Conservation (phyloP, 2,113 vertebrate genomes). For the Gobius niger region DNA sequence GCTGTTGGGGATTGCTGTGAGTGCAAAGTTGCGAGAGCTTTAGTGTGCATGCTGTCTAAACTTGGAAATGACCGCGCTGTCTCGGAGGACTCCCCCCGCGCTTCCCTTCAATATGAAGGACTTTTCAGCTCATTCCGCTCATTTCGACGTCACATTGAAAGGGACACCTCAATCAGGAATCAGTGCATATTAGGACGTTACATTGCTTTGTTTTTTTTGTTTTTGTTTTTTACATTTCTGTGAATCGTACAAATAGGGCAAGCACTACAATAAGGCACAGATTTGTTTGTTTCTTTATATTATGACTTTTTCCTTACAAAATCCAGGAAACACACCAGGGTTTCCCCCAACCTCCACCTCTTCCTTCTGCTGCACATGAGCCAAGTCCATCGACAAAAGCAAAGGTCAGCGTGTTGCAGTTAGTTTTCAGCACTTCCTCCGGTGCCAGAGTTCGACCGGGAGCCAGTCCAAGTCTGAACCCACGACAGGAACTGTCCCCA, state of each 20-base stretch:
- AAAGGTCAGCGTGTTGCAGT: slow-evolving; percentile 35
- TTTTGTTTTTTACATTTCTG: background rate
- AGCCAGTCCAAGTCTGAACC: slow-evolving; percentile 3
- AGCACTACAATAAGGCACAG: slow-evolving; percentile 54
- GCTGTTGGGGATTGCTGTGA: background rate
- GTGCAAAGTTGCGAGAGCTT: slow-evolving; percentile 23
- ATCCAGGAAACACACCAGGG: slow-evolving; percentile 5
- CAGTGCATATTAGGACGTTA: slow-evolving; percentile 36
- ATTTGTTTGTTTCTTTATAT: slow-evolving; percentile 22
- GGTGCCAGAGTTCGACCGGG: slow-evolving; percentile 12
- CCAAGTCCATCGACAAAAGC: slow-evolving; percentile 18
- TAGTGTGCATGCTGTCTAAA: slow-evolving; percentile 44
- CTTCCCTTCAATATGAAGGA: slow-evolving; percentile 79
- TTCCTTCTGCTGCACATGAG: slow-evolving; percentile 11
- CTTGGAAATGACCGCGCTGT: slow-evolving; percentile 34
- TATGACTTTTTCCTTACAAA: slow-evolving; percentile 38
- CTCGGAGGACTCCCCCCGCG: background rate
- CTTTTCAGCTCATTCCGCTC: slow-evolving; percentile 20
- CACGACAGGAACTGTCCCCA: background rate
- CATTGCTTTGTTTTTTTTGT: too few species aligned
- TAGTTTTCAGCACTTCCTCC: slow-evolving; percentile 11
- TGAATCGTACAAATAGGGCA: slow-evolving; percentile 19
- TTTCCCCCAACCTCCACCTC: background rate
- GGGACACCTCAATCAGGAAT: slow-evolving; percentile 44
- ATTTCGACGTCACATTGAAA: slow-evolving; percentile 37